Evolutionary conservation across 2,888 invertebrate genomes (phyloP), one percentile per base, ranked within the genome.

Genomic region (Hypercompe scribonia): DNA sequence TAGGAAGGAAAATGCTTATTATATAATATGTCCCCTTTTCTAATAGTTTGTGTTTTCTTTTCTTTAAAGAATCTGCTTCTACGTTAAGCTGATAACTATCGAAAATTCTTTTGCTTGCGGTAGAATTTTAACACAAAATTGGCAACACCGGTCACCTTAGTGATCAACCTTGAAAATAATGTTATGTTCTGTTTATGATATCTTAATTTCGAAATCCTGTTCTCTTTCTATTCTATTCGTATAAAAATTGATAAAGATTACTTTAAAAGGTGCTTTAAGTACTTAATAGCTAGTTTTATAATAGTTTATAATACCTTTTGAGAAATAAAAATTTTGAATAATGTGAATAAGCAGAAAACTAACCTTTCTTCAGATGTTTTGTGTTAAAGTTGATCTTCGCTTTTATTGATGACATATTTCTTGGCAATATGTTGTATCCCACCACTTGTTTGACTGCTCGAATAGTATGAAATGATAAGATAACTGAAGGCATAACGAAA

Each of bases 351-450:
- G 18, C 18, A 7, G 0, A 42, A 34, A 70, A 88, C 93, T 85
- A 77, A 94, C 95, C 95, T 90, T 88, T 92, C 76, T 74, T 88
- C 54, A 95, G 87, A 87, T 95, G 95, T 82, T 92, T 95, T 39
- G 92, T 86, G 86, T 95, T 90, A 77, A 91, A 91, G 77, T 95
- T 88, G 39, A 92, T 86, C 73, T 86, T 90, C 71, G 85, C 84
- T 78, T 88, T 90, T 54, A 34, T 39, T 8, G 70, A 34, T 33
- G 73, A 46, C 70, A 73, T 73, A 61, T 67, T 73, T 58, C 73
- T 70, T 3, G 91, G 92, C 75, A 90, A 69, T 33, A 90, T 87
- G 85, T 90, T 87, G 85, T 90, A 89, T 73, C 90, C 88, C 58
- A 94, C 77, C 11, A 90, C 86, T 70, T 89, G 90, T 54, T 87